Conservation (phyloP, 2,113 vertebrate genomes). For the Hassar affinis region DNA sequence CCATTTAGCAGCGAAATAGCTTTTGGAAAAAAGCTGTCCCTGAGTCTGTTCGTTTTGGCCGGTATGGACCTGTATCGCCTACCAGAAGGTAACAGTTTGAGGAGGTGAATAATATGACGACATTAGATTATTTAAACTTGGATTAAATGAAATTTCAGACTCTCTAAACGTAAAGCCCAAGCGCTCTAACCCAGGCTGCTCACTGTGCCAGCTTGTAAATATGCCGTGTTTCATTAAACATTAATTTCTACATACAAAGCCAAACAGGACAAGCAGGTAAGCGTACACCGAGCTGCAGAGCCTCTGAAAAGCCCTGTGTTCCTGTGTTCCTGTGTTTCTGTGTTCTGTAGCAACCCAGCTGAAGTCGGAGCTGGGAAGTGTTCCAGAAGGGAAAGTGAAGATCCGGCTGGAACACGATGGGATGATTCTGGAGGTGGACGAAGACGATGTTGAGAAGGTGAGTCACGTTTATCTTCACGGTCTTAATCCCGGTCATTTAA, state of each 20-base stretch:
- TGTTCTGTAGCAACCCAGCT: conserved; percentile 81
- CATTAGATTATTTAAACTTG: too few relatives aligned
- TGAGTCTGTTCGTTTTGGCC: too few relatives aligned
- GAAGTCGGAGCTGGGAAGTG: conserved; percentile 74
- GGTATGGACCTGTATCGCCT: too few relatives aligned
- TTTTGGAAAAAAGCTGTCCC: too few relatives aligned
- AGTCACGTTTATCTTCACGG: conserved; percentile 36
- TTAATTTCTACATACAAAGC: background rate
- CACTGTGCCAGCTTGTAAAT: conserved; percentile 1
- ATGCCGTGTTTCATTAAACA: conserved; percentile 9
- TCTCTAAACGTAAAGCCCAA: background rate
- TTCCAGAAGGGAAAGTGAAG: conserved; percentile 92
- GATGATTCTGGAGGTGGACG: conserved; percentile 90
- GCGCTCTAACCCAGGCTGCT: background rate
- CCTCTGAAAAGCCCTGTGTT: background rate
- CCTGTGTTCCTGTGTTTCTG: background rate
- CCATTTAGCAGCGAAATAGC: too few relatives aligned
- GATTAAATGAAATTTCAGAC: background rate
- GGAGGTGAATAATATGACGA: too few relatives aligned
- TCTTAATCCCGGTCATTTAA: background rate
- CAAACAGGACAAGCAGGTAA: background rate
- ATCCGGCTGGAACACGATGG: conserved; percentile 91
- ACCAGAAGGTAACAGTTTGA: too few relatives aligned
- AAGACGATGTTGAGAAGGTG: conserved; percentile 97
- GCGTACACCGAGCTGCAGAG: background rate